Percentiles rank a stretch among this genome's conserved stretches.
Evolutionary conservation across 1,140 invertebrate genomes (phyloP).

Genomic region (Drosophila tsacasi): DNA sequence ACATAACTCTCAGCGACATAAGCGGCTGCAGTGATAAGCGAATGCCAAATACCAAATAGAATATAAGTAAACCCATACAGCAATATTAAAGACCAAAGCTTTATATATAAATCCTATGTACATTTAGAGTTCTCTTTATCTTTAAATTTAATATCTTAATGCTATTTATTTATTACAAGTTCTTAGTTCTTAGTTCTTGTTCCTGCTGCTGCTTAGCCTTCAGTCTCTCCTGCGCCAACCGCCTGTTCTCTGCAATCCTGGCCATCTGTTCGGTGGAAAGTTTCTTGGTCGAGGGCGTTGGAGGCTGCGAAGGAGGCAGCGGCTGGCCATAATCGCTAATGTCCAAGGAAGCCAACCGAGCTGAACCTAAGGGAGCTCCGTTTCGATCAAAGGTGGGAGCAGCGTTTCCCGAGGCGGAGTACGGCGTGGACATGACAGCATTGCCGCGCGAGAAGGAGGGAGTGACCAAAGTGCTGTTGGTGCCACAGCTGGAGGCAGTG

Average conservation of each 20-base stretch:
- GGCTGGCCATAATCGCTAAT: conserved; percentile 69
- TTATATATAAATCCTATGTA: neutral
- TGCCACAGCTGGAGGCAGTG: conserved; percentile 7
- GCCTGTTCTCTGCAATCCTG: conserved; percentile 79
- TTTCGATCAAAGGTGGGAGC: conserved; percentile 12
- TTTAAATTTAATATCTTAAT: neutral
- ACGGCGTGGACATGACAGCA: conserved; percentile 75
- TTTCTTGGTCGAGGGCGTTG: conserved; percentile 54
- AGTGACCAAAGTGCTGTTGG: conserved; percentile 58
- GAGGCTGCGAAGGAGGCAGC: conserved; percentile 64
- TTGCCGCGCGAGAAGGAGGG: conserved; percentile 69
- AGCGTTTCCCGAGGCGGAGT: conserved; percentile 26
- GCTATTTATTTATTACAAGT: neutral
- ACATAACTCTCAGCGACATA: too few species aligned
- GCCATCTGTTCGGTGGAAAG: conserved; percentile 77
- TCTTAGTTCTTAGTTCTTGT: neutral
- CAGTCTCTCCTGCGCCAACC: conserved; percentile 71
- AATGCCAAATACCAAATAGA: too few species aligned
- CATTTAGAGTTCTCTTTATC: neutral
- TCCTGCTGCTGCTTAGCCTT: conserved; percentile 53
- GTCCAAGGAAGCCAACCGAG: conserved; percentile 21
- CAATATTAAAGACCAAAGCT: neutral
- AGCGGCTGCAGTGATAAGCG: too few species aligned
- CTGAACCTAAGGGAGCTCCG: conserved; percentile 15
- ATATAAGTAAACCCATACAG: neutral